Conservation (phyloP, 2,888 invertebrate genomes). For the Volucella bombylans region DNA sequence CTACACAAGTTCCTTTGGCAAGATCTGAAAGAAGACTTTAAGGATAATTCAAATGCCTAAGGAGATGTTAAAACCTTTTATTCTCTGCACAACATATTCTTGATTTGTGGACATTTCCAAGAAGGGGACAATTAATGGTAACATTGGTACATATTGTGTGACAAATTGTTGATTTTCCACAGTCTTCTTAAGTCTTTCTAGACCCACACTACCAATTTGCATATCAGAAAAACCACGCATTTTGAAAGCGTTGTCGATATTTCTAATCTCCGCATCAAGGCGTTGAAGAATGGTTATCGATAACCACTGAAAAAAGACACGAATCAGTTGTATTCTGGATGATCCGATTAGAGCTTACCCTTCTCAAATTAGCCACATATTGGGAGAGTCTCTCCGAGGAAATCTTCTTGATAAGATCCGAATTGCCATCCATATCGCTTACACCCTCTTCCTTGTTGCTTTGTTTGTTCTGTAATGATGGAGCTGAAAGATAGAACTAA, state of each 20-base stretch:
- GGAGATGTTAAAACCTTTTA: conserved; percentile 83
- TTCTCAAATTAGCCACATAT: conserved; percentile 90
- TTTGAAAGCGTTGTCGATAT: conserved; percentile 87
- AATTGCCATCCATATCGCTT: conserved; percentile 80
- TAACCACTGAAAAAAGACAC: conserved; percentile 87
- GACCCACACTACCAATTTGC: conserved; percentile 87
- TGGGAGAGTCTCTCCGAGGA: conserved; percentile 87
- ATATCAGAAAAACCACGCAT: conserved; percentile 87
- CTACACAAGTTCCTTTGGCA: conserved; percentile 92
- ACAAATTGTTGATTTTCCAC: conserved; percentile 84
- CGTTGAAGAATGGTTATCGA: conserved; percentile 91
- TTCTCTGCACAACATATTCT: conserved; percentile 91
- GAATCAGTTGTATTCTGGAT: background rate
- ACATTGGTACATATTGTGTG: conserved; percentile 80
- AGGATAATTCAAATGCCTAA: conserved; percentile 1
- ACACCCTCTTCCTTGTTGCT: conserved; percentile 79
- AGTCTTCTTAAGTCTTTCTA: conserved; percentile 89
- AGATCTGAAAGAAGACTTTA: conserved; percentile 84
- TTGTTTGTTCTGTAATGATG: conserved; percentile 79
- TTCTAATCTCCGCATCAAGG: conserved; percentile 88
- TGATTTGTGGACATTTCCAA: conserved; percentile 92
- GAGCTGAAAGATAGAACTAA: conserved; percentile 57
- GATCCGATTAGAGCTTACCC: conserved; percentile 83
- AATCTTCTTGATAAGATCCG: conserved; percentile 81
- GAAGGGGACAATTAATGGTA: conserved; percentile 88